Evolutionary conservation across 2,113 vertebrate species (phyloP).

Genomic region (Crocuta crocuta): DNA sequence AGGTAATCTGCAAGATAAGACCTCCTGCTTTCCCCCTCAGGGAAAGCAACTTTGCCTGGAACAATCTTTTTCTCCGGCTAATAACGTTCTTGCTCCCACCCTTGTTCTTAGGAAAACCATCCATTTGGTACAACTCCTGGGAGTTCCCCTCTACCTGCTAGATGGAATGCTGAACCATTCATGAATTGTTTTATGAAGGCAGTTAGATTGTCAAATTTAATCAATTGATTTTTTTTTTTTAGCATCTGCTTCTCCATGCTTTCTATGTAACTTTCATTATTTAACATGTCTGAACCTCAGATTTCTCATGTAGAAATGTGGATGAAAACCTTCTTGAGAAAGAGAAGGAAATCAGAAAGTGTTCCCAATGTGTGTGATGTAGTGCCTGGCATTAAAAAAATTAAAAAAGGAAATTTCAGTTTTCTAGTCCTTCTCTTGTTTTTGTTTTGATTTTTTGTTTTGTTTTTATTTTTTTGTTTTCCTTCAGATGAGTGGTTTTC

Average conservation of each 20-base stretch:
- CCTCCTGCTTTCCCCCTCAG: neutral
- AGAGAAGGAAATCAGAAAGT: neutral
- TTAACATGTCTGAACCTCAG: neutral
- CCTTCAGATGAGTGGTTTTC: neutral
- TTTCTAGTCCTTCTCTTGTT: neutral
- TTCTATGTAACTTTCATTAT: neutral
- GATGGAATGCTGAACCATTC: neutral
- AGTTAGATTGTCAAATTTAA: neutral
- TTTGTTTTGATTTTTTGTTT: too few species aligned
- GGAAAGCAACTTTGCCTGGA: neutral
- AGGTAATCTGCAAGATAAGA: neutral
- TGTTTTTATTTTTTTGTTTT: neutral
- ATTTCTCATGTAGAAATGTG: neutral
- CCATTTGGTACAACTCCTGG: neutral
- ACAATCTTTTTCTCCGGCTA: neutral
- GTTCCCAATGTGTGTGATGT: neutral
- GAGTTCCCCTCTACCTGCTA: neutral
- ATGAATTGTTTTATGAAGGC: neutral
- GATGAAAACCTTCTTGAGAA: conserved; percentile 6
- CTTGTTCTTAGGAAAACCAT: neutral
- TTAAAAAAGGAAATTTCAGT: neutral
- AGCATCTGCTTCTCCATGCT: neutral
- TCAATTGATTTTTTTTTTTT: neutral
- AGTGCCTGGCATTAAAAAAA: neutral
- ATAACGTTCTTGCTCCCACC: neutral